phyloP scores from a whole-genome alignment of 2,888 invertebrate genomes.

The Lutraria lutraria region DNA sequence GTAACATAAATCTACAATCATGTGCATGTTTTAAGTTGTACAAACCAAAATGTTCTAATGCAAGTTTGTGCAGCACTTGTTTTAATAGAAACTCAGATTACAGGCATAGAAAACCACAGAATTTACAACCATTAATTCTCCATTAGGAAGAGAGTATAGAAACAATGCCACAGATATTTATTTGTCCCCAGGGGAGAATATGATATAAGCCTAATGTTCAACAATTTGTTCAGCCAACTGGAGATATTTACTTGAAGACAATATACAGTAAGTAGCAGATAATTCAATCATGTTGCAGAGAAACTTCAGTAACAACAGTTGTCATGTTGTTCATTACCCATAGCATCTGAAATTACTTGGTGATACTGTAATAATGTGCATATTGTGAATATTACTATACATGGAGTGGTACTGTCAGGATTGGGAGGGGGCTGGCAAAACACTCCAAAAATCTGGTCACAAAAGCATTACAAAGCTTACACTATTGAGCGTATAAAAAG shows the following conservation, averaged over 20 bases:
- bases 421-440: no score
- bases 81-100: not conserved
- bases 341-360: not conserved
- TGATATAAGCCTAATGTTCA: not conserved
- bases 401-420: no score
- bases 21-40: no score
- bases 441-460: no score
- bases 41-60: no score
- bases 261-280: not conserved
- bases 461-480: no score
- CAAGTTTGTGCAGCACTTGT: no score
- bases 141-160: not conserved
- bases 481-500: no score
- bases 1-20: no score
- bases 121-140: not conserved
- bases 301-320: not conserved
- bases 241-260: not conserved
- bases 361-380: not conserved
- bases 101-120: not conserved
- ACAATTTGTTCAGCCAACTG: not conserved
- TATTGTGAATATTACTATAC: not conserved
- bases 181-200: not conserved
- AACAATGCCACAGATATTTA: conserved; percentile 8
- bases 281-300: not conserved
- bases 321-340: no score